Evolutionary conservation across 1,140 invertebrate genomes (phyloP).

Genomic region (Brachionus rubens): DNA sequence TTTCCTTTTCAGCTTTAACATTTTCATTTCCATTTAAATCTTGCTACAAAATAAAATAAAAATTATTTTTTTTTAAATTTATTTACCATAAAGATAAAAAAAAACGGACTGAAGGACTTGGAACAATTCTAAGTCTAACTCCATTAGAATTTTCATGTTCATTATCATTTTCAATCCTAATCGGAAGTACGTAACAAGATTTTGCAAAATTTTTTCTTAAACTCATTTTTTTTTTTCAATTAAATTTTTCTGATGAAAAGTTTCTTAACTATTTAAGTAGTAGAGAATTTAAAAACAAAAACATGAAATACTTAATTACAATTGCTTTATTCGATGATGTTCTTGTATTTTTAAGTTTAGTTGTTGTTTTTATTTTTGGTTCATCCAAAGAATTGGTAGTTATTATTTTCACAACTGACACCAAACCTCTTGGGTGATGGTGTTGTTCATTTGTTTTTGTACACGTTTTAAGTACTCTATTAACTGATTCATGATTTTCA

Average conservation of each 20-base stretch:
- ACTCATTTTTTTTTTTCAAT: slow-evolving; percentile 10
- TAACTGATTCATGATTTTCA: too few relatives aligned
- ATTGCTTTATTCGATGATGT: background rate
- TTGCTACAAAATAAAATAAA: background rate
- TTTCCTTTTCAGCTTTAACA: slow-evolving; percentile 9
- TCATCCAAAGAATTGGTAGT: background rate
- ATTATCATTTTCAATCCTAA: background rate
- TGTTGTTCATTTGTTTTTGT: background rate
- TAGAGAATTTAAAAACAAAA: too few relatives aligned
- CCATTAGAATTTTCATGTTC: background rate
- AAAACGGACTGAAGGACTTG: background rate
- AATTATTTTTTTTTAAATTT: background rate
- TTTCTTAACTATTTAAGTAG: too few relatives aligned
- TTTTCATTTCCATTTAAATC: background rate
- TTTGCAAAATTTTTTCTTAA: background rate
- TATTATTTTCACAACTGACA: slow-evolving; percentile 30
- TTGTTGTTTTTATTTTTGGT: slow-evolving; percentile 7
- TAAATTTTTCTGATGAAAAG: background rate
- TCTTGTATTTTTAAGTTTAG: background rate
- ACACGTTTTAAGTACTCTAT: background rate
- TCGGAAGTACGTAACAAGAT: slow-evolving; percentile 1
- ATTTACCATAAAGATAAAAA: too few relatives aligned
- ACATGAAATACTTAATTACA: slow-evolving; percentile 11
- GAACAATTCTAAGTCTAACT: background rate
- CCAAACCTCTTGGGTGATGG: background rate